Evolutionary conservation across 2,888 invertebrate species (phyloP).

Genomic region (Teinopalpus imperialis): DNA sequence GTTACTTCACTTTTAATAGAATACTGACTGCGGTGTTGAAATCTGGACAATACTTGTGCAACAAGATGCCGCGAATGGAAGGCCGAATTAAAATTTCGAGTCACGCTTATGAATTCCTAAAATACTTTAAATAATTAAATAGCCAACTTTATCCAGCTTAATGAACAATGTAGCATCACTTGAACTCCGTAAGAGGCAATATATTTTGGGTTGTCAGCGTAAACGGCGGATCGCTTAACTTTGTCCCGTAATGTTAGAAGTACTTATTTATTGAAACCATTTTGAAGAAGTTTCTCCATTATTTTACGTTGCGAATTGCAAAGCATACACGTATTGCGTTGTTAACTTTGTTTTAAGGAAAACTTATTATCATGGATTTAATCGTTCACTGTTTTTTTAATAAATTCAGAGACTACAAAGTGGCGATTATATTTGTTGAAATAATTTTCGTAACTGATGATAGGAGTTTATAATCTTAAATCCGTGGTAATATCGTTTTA

Average conservation of each 20-base stretch:
- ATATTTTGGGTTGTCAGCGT: slow-evolving; percentile 29
- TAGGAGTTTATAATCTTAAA: too few species aligned
- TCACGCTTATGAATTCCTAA: slow-evolving; percentile 11
- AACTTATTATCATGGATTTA: too few species aligned
- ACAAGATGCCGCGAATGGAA: slow-evolving; percentile 10
- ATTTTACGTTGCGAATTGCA: slow-evolving; percentile 15
- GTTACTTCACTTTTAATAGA: slow-evolving; percentile 22
- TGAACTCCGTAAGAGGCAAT: slow-evolving; percentile 21
- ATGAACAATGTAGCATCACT: slow-evolving; percentile 21
- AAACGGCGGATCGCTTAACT: slow-evolving; percentile 30
- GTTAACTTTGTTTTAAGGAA: too few species aligned
- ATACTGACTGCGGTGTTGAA: slow-evolving; percentile 18
- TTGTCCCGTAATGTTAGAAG: slow-evolving; percentile 27
- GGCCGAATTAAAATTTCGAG: too few species aligned
- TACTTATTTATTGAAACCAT: slow-evolving; percentile 31
- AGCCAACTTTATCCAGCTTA: slow-evolving; percentile 18
- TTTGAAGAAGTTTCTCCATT: slow-evolving; percentile 26
- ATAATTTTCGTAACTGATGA: too few species aligned
- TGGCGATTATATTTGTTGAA: too few species aligned
- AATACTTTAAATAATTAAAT: slow-evolving; percentile 19
- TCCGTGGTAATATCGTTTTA: too few species aligned
- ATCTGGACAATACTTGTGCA: slow-evolving; percentile 19
- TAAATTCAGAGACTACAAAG: too few species aligned
- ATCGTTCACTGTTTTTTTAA: too few species aligned
- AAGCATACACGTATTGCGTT: slow-evolving; percentile 5